Base-by-base conservation (phyloP, 2,888 invertebrate species). In the Drosophila mulleri region DNA sequence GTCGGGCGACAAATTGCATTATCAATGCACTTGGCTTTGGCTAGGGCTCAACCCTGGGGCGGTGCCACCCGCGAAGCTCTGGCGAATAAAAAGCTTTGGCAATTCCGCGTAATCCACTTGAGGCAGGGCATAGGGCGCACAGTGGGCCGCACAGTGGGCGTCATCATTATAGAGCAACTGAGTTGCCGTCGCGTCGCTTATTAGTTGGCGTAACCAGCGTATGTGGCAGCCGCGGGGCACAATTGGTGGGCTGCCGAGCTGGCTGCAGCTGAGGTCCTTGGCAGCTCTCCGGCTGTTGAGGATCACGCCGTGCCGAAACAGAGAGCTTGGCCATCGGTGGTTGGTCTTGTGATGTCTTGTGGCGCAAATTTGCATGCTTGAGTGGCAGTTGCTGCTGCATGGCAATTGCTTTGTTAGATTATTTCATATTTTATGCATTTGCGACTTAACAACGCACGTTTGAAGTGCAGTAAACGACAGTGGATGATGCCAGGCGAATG, bases 141-240 rank as follows among this genome's bases (percentile, higher is more conserved):
- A 9, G 26, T 26, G 26, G 26, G 60, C 29, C 42, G 65, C 79
- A 64, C 77, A 70, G 78, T 78, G 71, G 81, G 68, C 37, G 62
- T 59, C 80, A 75, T 83, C 68, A 68, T 72, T 71, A 72, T 72
- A 73, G 62, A 64, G 70, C 79, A 41, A 73, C 69, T 73, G 45
- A 68, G 67, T 57, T 64, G 69, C 64, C 60, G 53, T 44, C 32
- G 66, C 57, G 44, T 50, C 66, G 67, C 74, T 84, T 84, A 87
- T 89, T 84, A 87, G 87, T 87, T 84, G 67, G 73, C 56, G 72
- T 68, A 82, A 83, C 81, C 85, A 78, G 54, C 54, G 66, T 72
- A 89, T 89, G 90, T 68, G 86, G 86, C 89, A 65, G 90, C 86
- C 84, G 70, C 82, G 48, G 82, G 86, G 87, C 79, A 86, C 82